phyloP scores from a whole-genome alignment of 2,888 invertebrate genomes.

The Leptinotarsa rubiginosa region DNA sequence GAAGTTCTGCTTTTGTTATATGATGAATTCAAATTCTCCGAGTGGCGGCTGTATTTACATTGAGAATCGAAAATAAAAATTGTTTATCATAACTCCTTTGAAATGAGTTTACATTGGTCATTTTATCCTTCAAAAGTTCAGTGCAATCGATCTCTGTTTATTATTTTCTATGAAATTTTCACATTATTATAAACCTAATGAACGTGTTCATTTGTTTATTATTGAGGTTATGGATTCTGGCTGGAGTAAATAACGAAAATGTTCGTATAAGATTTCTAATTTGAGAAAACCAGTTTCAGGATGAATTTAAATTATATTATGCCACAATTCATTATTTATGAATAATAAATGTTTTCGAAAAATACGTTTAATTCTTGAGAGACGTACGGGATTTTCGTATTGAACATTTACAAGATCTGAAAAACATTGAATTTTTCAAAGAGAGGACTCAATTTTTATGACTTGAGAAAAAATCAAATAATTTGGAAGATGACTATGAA shows the following conservation, averaged over 20 bases:
- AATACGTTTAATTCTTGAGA: too few species aligned
- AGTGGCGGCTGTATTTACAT: slow-evolving; percentile 13
- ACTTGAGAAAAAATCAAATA: too few species aligned
- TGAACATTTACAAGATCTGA: too few species aligned
- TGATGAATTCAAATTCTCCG: background rate
- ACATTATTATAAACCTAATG: background rate
- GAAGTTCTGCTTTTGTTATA: background rate
- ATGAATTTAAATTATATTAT: too few species aligned
- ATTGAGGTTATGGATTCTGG: background rate
- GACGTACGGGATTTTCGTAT: too few species aligned
- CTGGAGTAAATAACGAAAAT: background rate
- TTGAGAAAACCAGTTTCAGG: too few species aligned
- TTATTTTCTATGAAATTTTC: slow-evolving; percentile 18
- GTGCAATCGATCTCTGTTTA: slow-evolving; percentile 1
- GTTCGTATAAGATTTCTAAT: background rate
- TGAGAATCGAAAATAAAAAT: background rate
- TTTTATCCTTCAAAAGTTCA: background rate
- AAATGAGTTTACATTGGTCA: slow-evolving; percentile 22
- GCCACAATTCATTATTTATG: too few species aligned
- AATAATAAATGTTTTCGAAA: too few species aligned
- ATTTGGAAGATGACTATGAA: too few species aligned
- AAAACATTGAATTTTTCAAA: too few species aligned
- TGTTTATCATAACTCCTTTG: slow-evolving; percentile 19
- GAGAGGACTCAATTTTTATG: too few species aligned
- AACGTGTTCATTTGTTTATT: background rate